Percentiles rank a stretch among this genome's conserved stretches.
Evolutionary conservation across 2,888 invertebrate genomes (phyloP).

Genomic region (Brenthis daphne): DNA sequence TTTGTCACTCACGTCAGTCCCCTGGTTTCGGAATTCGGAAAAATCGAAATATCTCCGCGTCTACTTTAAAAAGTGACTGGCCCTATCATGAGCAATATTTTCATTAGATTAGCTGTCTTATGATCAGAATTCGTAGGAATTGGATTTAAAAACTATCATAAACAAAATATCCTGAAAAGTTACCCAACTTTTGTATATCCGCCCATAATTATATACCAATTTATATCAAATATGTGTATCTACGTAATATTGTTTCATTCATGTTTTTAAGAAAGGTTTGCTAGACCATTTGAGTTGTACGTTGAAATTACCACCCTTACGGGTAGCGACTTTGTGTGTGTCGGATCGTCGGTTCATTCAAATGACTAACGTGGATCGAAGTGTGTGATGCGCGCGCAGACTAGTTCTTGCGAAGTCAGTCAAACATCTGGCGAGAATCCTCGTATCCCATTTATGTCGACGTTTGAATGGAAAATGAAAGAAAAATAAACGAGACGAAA

Average conservation of each 20-base stretch:
- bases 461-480: constrained; percentile 31
- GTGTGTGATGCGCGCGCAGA: constrained; percentile 73
- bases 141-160: too few species aligned
- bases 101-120: too few species aligned
- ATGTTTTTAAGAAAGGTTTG: constrained; percentile 4
- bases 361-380: constrained; percentile 65
- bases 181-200: too few species aligned
- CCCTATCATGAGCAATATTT: too few species aligned
- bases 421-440: constrained; percentile 40
- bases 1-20: too few species aligned
- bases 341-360: constrained; percentile 74
- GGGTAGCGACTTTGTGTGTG: constrained; percentile 56
- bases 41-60: too few species aligned
- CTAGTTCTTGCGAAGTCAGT: constrained; percentile 44
- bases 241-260: too few species aligned
- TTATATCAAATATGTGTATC: background rate
- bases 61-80: too few species aligned
- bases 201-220: background rate
- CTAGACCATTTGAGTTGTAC: constrained; percentile 15
- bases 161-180: too few species aligned
- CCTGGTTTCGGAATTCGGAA: too few species aligned
- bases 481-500: constrained; percentile 23
- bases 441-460: constrained; percentile 35
- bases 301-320: constrained; percentile 47
- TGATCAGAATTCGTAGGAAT: too few species aligned